Conservation (phyloP, 1,140 invertebrate species). For the Metaphire vulgaris region DNA sequence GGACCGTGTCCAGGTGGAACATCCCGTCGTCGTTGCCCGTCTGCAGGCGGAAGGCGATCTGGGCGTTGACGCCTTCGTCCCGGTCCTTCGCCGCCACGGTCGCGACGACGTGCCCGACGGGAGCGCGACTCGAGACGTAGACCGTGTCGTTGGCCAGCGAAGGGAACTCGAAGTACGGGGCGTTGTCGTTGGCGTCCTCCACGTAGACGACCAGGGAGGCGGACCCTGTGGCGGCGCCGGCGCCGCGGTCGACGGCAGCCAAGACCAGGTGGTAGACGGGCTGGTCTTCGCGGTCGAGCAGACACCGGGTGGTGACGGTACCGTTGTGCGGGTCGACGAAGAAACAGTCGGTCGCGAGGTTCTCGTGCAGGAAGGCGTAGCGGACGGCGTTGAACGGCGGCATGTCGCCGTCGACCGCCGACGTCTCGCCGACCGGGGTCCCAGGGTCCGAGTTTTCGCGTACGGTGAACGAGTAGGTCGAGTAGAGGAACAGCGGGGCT, state of each 20-base stretch:
- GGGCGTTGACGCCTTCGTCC: conserved; percentile 6
- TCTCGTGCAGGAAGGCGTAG: conserved; percentile 5
- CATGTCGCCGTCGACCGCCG: conserved; percentile 20
- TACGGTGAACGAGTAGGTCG: conserved; percentile 20
- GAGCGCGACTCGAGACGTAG: conserved; percentile 7
- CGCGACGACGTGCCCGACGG: conserved; percentile 10
- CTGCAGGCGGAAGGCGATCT: conserved; percentile 6
- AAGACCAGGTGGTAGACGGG: conserved; percentile 25
- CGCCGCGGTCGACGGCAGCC: conserved; percentile 1
- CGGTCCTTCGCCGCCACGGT: conserved; percentile 16
- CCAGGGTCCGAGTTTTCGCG: conserved; percentile 3
- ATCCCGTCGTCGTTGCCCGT: neutral
- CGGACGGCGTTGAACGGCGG: conserved; percentile 18
- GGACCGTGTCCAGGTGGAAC: conserved; percentile 15
- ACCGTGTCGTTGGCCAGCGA: conserved; percentile 17
- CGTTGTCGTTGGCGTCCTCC: conserved; percentile 27
- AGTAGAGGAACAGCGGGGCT: conserved; percentile 16
- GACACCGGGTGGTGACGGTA: conserved; percentile 12
- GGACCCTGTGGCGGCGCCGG: conserved; percentile 7
- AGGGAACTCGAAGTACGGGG: conserved; percentile 18
- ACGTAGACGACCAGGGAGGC: conserved; percentile 22
- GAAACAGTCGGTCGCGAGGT: conserved; percentile 10
- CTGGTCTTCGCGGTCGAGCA: conserved; percentile 23
- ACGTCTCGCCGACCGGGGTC: conserved; percentile 1
- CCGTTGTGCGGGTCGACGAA: conserved; percentile 21